Base-by-base conservation (phyloP, 2,888 invertebrate species). In the Pardosa pseudoannulata region DNA sequence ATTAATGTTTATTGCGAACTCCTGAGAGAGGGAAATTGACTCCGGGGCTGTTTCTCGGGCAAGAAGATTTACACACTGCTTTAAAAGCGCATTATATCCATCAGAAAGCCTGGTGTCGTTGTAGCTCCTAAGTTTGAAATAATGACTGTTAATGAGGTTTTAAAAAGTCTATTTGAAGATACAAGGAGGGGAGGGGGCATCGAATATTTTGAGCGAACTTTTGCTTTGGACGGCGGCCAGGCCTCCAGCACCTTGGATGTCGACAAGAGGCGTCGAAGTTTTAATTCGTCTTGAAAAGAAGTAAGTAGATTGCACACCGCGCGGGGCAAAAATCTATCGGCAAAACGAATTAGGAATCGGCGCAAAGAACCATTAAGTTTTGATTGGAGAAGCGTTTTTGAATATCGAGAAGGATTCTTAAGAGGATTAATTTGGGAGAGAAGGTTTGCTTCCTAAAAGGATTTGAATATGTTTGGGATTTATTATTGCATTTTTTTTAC, bases 101-200 rank as follows among this genome's bases (percentile, higher is more conserved):
- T 46, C 56, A 85, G 68, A 79, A 67, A 46, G 71, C n/a, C n/a
- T n/a, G n/a, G n/a, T n/a, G n/a, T n/a, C n/a, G n/a, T n/a, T n/a
- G n/a, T n/a, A n/a, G n/a, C n/a, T n/a, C n/a, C 72, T 39, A 85
- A 85, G 72, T 78, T 85, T 73, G 41, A 39, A 67, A 50, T 85
- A 78, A 78, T 70, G 50, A 64, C 68, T 70, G 67, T 85, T 85
- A 85, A 85, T 78, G 83, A 85, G 65, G 73, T 78, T 76, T 85
- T 85, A 85, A 85, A 85, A 85, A 85, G 83, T 85, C 72, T 39
- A 41, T 67, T 67, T 67, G 32, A 32, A 32, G n/a, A n/a, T n/a
- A n/a, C 11, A 19, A 1, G n/a, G n/a, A 32, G 13, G 13, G 36
- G 28, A 32, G 41, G 65, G 27, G 29, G 79, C n/a, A n/a, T n/a